A percentile compares a stretch with the other conserved stretches of the same genome.
Conservation (phyloP, 2,888 invertebrate species). For the Myathropa florea region DNA sequence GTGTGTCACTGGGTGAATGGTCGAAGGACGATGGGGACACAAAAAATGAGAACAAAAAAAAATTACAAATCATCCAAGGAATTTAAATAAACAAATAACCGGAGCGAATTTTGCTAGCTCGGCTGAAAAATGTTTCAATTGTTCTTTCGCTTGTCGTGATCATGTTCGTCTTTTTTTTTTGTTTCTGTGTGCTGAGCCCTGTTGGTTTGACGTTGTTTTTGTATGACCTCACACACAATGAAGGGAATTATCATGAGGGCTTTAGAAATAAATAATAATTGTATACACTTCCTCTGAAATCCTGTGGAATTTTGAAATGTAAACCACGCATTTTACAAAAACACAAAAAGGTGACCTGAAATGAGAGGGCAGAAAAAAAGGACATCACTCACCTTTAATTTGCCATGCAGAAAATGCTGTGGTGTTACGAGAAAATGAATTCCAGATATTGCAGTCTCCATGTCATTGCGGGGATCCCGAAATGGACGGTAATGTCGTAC, state of each 20-base stretch:
- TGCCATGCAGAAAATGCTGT: constrained; percentile 82
- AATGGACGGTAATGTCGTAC: constrained; percentile 78
- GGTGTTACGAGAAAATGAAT: constrained; percentile 82
- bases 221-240: constrained; percentile 9
- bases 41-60: neutral
- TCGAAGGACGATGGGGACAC: too few relatives aligned
- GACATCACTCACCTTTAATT: constrained; percentile 80
- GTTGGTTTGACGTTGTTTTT: too few relatives aligned
- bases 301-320: constrained; percentile 16
- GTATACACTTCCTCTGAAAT: neutral
- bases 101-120: neutral
- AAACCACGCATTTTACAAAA: neutral
- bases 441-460: constrained; percentile 82
- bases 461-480: constrained; percentile 77
- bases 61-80: constrained; percentile 21
- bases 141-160: constrained; percentile 14
- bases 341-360: neutral
- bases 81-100: constrained; percentile 24
- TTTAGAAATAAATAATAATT: constrained; percentile 12
- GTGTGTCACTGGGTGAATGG: neutral
- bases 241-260: neutral
- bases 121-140: constrained; percentile 48
- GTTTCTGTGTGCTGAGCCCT: neutral
- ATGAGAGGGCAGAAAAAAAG: neutral
- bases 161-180: neutral